Percentiles rank a stretch among this genome's conserved stretches.
Evolutionary conservation across 2,113 vertebrate species (phyloP).

Genomic region (Solenodon paradoxus): DNA sequence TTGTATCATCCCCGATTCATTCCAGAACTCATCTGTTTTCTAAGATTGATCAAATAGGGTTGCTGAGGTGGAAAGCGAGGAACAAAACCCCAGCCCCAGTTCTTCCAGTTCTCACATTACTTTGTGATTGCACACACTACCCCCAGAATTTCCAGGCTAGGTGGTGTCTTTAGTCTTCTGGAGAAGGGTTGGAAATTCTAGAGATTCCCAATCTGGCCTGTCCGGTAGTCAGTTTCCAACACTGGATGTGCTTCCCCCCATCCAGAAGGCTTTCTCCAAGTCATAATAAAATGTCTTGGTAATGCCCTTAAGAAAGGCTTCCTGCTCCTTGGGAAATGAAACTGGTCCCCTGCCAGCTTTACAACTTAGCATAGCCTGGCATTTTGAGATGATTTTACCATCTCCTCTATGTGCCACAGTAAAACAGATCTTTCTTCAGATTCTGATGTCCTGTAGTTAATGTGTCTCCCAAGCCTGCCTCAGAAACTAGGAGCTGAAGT

Average conservation of each 20-base stretch:
- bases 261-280: not conserved
- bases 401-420: not conserved
- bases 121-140: not conserved
- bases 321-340: not conserved
- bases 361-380: not conserved
- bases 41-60: not conserved
- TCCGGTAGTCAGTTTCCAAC: not conserved
- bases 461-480: not conserved
- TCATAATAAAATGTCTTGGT: not conserved
- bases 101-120: not conserved
- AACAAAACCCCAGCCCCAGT: not conserved
- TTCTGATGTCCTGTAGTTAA: constrained; percentile 4
- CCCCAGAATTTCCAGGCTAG: not conserved
- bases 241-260: not conserved
- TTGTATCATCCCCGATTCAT: not conserved
- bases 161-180: not conserved
- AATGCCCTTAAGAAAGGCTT: not conserved
- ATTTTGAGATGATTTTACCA: not conserved
- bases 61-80: not conserved
- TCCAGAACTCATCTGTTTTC: not conserved
- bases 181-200: not conserved
- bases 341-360: not conserved
- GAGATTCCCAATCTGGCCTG: not conserved
- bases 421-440: not conserved
- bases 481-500: not conserved